These are phyloP conservation scores for Archaeoteleia sp. DNA, from an alignment of 2,888 invertebrate species.

Conservation along the genomic window DNA sequence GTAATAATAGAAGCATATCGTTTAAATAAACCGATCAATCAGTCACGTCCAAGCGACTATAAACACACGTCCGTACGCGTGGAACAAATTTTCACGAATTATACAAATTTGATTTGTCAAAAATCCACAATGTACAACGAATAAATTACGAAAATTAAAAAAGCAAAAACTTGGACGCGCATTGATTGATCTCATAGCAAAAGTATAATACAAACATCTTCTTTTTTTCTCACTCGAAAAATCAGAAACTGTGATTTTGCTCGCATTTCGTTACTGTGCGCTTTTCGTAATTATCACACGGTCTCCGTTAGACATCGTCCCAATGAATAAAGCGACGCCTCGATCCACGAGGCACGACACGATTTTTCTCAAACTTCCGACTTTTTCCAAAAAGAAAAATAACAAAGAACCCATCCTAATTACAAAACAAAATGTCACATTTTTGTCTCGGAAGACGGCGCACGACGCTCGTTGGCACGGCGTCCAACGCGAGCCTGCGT, in stretches of 20 bases:
- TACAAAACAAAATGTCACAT: background rate
- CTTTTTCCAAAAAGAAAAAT: too few relatives aligned
- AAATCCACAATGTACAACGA: background rate
- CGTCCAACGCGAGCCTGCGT: slow-evolving; percentile 46
- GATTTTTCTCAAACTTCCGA: too few relatives aligned
- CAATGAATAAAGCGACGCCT: too few relatives aligned
- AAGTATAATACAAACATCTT: slow-evolving; percentile 53
- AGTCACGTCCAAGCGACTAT: slow-evolving; percentile 26
- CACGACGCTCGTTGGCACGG: slow-evolving; percentile 43
- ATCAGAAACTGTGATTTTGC: slow-evolving; percentile 8
- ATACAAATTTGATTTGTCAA: slow-evolving; percentile 3
- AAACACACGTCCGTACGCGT: too few relatives aligned
- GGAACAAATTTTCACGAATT: slow-evolving; percentile 21
- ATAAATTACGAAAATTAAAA: slow-evolving; percentile 23
- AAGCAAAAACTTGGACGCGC: slow-evolving; percentile 40
- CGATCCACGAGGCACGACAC: too few relatives aligned
- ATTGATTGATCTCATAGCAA: slow-evolving; percentile 49
- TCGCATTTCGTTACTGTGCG: background rate
- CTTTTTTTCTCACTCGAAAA: slow-evolving; percentile 7
- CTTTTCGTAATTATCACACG: background rate
- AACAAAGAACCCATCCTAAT: background rate
- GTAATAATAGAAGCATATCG: slow-evolving; percentile 57
- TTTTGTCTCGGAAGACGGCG: background rate
- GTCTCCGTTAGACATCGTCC: too few relatives aligned
- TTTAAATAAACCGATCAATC: slow-evolving; percentile 43